These are phyloP conservation scores for Vicugna pacos DNA, from an alignment of 2,113 vertebrate species.

Conservation along the genomic window DNA sequence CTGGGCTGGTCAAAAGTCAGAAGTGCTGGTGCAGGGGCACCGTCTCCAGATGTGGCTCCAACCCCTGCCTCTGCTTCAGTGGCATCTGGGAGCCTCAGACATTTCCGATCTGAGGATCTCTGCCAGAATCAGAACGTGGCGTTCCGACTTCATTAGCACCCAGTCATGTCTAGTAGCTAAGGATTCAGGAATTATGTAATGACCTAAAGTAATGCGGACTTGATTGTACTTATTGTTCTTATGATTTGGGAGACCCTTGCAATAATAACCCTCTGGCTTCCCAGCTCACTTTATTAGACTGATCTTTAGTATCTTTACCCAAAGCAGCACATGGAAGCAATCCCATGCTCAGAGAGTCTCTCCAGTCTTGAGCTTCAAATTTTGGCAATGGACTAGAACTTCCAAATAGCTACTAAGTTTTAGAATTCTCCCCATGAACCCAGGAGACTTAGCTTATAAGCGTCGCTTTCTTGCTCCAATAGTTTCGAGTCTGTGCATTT, in stretches of 20 bases:
- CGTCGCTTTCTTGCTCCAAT: neutral
- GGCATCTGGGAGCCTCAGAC: neutral
- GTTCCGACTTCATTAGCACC: neutral
- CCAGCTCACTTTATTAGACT: neutral
- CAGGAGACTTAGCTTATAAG: neutral
- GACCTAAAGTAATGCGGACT: neutral
- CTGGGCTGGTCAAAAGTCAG: neutral
- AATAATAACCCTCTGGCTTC: neutral
- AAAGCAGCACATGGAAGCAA: neutral
- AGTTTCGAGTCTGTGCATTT: neutral
- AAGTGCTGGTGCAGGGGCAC: neutral
- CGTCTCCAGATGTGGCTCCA: neutral
- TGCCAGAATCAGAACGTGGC: neutral
- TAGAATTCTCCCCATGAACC: neutral
- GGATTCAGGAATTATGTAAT: neutral
- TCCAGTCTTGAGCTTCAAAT: neutral
- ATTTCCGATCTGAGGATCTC: neutral
- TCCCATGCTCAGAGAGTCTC: neutral
- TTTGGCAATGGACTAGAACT: neutral
- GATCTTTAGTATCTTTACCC: neutral
- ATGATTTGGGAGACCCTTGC: neutral
- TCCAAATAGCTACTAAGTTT: neutral
- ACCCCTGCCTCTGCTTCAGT: neutral
- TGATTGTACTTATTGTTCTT: neutral
- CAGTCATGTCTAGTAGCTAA: neutral